A percentile compares a stretch with the other conserved stretches of the same genome.
These are phyloP conservation scores for Clitarchus hookeri DNA, from an alignment of 2,888 invertebrate species.

Conservation along the genomic window DNA sequence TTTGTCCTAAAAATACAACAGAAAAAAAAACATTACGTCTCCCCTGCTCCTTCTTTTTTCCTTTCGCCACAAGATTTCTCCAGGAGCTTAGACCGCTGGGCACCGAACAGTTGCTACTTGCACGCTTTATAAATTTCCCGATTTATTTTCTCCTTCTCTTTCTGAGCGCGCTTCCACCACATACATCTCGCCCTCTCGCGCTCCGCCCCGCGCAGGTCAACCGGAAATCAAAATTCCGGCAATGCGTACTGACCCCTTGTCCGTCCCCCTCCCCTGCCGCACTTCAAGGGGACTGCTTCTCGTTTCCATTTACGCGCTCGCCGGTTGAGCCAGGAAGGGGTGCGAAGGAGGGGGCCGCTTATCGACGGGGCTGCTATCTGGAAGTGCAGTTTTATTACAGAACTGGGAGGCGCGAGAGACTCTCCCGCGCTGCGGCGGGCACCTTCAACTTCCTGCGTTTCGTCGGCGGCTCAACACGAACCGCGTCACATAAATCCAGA, in stretches of 20 bases:
- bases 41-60: too few species aligned
- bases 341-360: not conserved
- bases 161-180: not conserved
- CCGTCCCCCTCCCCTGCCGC: not conserved
- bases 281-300: not conserved
- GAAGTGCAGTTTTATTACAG: not conserved
- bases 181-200: too few species aligned
- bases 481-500: not conserved
- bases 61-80: too few species aligned
- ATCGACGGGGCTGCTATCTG: not conserved
- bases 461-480: not conserved
- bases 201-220: not conserved
- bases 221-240: not conserved
- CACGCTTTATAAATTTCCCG: not conserved
- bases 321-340: not conserved
- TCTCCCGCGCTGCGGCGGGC: not conserved
- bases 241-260: not conserved
- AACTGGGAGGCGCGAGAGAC: not conserved
- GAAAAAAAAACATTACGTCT: too few species aligned
- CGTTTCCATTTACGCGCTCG: not conserved
- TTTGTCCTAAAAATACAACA: too few species aligned
- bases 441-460: not conserved
- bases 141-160: not conserved
- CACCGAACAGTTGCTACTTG: not conserved
- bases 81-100: too few species aligned